Base-by-base conservation (phyloP, 2,888 invertebrate species). In the Notodonta ziczac region DNA sequence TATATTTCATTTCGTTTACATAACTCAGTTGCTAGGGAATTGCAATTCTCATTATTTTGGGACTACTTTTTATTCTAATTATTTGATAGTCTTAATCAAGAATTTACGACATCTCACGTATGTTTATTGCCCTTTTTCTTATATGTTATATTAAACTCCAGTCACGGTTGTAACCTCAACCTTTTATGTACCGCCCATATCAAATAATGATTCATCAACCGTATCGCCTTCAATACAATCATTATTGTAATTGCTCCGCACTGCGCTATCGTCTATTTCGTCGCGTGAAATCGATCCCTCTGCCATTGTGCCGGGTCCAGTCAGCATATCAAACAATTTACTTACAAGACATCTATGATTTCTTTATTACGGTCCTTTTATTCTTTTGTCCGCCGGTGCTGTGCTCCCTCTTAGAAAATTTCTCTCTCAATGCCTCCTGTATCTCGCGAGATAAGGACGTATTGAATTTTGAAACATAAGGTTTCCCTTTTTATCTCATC, bases 401-500 rank as follows among this genome's bases (percentile, higher is more conserved):
- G n/a, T 78, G 77, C 73, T 79, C 74, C 80, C 77, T 84, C 80
- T 83, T 72, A 75, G 74, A 83, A 81, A 80, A 83, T 83, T 84
- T 80, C 80, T 77, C 79, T 81, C 81, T 83, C 78, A 74, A 75
- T 82, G 80, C 80, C 77, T 82, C 77, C 77, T 80, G 80, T 78
- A 82, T 82, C 82, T 78, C 76, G 77, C 71, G 70, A 87, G 86
- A 88, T 87, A 85, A 85, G 82, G 76, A 84, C 82, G 87, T 89
- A 90, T 90, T 89, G 87, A 90, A 89, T 90, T 91, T 88, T 86
- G 85, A 88, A 88, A 86, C 87, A 86, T 84, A 86, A 81, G 83
- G 83, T 84, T 84, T 84, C 81, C 82, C 83, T 87, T 87, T 88
- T 86, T 86, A 82, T 84, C 80, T 86, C 74, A 74, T 75, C 65